Percentiles rank a stretch among this genome's conserved stretches.
These are phyloP conservation scores for Esox lucius DNA, from an alignment of 2,797 vertebrate genomes.

Conservation along the genomic window DNA sequence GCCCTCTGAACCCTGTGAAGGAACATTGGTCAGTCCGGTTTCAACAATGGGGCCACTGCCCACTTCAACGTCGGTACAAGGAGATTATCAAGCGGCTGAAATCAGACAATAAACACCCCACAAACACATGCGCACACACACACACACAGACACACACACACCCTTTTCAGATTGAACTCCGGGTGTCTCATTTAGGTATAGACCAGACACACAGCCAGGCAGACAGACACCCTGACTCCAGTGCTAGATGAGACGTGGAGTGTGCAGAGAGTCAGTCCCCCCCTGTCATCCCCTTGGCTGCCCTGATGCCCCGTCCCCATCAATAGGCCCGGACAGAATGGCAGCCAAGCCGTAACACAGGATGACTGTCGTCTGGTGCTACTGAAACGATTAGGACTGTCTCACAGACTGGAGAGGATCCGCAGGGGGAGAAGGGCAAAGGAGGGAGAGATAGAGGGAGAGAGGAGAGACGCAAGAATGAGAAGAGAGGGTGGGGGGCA, in stretches of 20 bases:
- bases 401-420: background rate
- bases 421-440: no score
- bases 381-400: constrained; percentile 52
- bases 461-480: constrained; percentile 55
- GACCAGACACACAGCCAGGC: constrained; percentile 74
- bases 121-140: no score
- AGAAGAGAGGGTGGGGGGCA: no score
- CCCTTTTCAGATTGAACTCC: constrained; percentile 67
- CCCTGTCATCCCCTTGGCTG: constrained; percentile 14
- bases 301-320: constrained; percentile 64
- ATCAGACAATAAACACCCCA: no score
- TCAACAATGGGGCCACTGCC: constrained; percentile 82
- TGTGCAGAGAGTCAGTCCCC: constrained; percentile 58
- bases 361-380: constrained; percentile 68
- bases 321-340: constrained; percentile 69
- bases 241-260: constrained; percentile 57
- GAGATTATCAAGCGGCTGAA: constrained; percentile 79
- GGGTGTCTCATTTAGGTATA: constrained; percentile 58
- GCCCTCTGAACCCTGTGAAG: constrained; percentile 80
- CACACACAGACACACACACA: no score
- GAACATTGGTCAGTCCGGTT: constrained; percentile 81
- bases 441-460: constrained; percentile 20
- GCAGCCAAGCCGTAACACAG: constrained; percentile 67
- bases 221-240: constrained; percentile 75
- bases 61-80: constrained; percentile 66